Evolutionary conservation across 2,888 invertebrate genomes (phyloP), one percentile per base, ranked within the genome.

Genomic region (Latrodectus elegans): DNA sequence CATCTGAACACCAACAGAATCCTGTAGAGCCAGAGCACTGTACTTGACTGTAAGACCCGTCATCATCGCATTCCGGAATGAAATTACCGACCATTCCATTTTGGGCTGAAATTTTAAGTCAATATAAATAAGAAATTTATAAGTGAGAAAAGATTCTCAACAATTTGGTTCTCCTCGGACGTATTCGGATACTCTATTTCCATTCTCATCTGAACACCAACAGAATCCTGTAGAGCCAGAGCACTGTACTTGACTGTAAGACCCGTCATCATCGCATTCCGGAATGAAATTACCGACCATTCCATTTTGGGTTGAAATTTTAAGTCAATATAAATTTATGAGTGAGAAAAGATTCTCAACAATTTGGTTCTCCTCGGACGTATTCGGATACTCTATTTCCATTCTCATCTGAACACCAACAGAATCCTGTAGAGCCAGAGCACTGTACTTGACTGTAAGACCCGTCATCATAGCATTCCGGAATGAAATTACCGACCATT

Each of bases 11-110:
- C 97, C 97, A 97, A 93, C 97, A 97, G 92, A 96, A 95, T 89
- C 95, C 96, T 78, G 96, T 95, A 89, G 96, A 95, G 90, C 95
- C 94, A 93, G 97, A 96, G 92, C 97, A 97, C 93, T 97, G 97
- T 89, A 95, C 95, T 91, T 96, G 94, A 90, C 95, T 95, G 93
- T 96, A 97, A 93, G 95, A 97, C 89, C 97, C 97, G 92, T 96
- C 95, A 90, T 94, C 94, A 93, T 97, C 97, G 93, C 97, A 97
- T 91, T 94, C 94, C 86, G 96, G 96, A 92, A 95, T 94, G 93
- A 95, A 96, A 88, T 94, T 95, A 90, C 95, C 96, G 95, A 92
- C 22, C 0, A 81, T 3, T 15, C 60, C 81, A 22, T 15, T n/a
- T n/a, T 8, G 12, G n/a, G 4, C 60, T 60, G 15, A 9, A 64